Base-by-base conservation (phyloP, 2,113 vertebrate species). In the Tenebrosternarchus preto region DNA sequence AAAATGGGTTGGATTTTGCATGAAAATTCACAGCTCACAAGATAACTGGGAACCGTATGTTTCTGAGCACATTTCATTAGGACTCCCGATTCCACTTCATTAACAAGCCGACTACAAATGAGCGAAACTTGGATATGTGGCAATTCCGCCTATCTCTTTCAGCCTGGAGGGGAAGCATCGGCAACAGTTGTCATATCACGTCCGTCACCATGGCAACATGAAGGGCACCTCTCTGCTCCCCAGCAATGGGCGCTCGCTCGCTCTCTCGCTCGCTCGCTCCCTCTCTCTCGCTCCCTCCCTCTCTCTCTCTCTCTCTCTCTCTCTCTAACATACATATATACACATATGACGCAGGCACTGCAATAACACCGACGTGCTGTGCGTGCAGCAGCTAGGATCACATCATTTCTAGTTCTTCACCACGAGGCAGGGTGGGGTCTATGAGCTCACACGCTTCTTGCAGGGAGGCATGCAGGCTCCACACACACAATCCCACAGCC, bases 121-220 rank as follows among this genome's bases (percentile, higher is more conserved):
- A 73, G 50, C 27, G 55, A 77, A 8, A 33, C 22, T 7, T 67
- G 55, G 43, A 73, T 63, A 57, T n/a, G 29, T 7, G 4, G 22
- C 29, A 24, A 27, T 53, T 77, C 87, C 87, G 82, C 87, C 86
- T 60, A 79, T 9, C 72, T 66, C 72, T 53, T 77, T 72, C 27
- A 56, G 50, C 56, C 74, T 60, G 74, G 16, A 22, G 36, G 39
- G 24, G 36, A 68, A 29, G 70, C 79, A 84, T 71, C 61, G 77
- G 77, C 9, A 80, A 84, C 82, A 83, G 81, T 77, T 85, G 84
- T 91, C 90, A 89, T 85, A 88, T 92, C 90, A 90, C 76, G 29
- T 29, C 60, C 72, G 85, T 92, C 84, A 87, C 88, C 88, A 56
- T 89, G 85, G 91, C 88, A 91, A 91, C 91, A 82, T 75, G 59